Percentiles rank a stretch among this genome's conserved stretches.
Conservation (phyloP, 2,113 vertebrate genomes). For the Microtus montanus region DNA sequence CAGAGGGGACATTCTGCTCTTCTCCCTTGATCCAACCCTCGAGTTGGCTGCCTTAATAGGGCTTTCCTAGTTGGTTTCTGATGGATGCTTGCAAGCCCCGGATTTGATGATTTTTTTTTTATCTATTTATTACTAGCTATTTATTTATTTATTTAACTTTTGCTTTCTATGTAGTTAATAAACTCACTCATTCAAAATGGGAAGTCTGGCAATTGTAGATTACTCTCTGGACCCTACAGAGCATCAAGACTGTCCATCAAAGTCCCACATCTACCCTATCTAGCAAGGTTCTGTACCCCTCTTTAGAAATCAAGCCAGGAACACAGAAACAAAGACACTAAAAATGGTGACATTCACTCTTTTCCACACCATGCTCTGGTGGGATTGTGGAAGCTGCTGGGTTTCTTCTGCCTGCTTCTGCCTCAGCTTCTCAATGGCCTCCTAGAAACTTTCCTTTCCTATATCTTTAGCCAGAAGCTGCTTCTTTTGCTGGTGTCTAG, state of each 20-base stretch:
- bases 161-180: neutral
- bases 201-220: neutral
- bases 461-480: neutral
- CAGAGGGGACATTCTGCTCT: neutral
- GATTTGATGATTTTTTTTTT: neutral
- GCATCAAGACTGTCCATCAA: neutral
- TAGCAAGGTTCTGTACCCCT: neutral
- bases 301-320: neutral
- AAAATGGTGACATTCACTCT: neutral
- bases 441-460: neutral
- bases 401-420: neutral
- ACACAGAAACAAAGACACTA: neutral
- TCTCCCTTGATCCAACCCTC: neutral
- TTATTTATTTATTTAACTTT: neutral
- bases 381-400: neutral
- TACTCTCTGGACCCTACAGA: neutral
- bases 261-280: neutral
- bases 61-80: neutral
- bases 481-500: conserved; percentile 5
- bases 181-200: neutral
- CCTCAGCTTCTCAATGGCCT: neutral
- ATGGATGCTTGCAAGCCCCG: neutral
- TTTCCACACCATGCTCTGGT: neutral
- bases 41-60: neutral
- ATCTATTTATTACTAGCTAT: neutral